Base-by-base conservation (phyloP, 2,888 invertebrate species). In the Diarsia mendica region DNA sequence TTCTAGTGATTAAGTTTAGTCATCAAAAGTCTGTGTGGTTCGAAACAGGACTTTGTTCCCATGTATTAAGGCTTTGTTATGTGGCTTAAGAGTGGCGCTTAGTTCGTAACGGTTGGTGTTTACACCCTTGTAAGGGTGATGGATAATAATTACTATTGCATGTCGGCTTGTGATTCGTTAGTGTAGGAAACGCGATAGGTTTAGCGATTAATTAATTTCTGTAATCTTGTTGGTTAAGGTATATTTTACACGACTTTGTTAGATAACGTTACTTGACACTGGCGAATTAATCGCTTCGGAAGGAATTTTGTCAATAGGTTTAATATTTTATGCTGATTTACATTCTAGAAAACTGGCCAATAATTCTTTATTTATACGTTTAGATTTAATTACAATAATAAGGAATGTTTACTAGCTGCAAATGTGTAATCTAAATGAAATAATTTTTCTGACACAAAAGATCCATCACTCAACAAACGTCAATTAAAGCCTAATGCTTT, bases 131-230 rank as follows among this genome's bases (percentile, higher is more conserved):
- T 79, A 75, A 63, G 80, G 67, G 70, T 87, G 88, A 87, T 86
- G 80, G 79, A 87, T 82, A 82, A 77, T 87, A 83, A 85, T 87
- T 80, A 80, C 77, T 61, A 74, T 79, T 67, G 81, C 83, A 81
- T 86, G 85, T 80, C 33, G 20, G 67, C 55, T 72, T 65, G 82
- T 64, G 71, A 66, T 82, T 73, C 72, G 77, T 85, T 53, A 60
- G 44, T 39, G 53, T 65, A 55, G 33, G 72, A 66, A 77, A 85
- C 66, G 67, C 83, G 78, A 78, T 82, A 79, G 65, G 65, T 67
- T 60, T 39, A 58, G 33, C 74, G 60, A 71, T 73, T 76, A 76
- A 81, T 83, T 70, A 84, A 84, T 83, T 76, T 73, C 53, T 46
- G 72, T 73, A 70, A 81, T 73, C 66, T 76, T 65, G 55, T 55